Conservation (phyloP, 1,140 invertebrate species). For the Drosophila sproati region DNA sequence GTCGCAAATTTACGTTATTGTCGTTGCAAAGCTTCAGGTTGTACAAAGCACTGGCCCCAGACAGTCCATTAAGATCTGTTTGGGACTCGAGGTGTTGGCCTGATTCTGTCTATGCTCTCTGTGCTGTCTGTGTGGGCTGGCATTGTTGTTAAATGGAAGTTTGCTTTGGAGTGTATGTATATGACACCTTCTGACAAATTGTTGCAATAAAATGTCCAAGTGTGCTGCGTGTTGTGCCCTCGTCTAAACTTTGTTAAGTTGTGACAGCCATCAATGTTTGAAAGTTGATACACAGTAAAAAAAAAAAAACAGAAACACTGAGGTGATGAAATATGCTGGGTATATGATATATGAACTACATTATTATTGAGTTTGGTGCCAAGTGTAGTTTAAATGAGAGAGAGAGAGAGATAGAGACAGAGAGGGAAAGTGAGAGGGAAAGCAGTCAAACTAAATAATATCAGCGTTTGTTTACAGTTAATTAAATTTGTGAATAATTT, state of each 20-base stretch:
- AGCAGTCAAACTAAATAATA: too few species aligned
- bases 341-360: too few species aligned
- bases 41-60: constrained; percentile 11
- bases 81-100: background rate
- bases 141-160: constrained; percentile 42
- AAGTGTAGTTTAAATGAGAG: too few species aligned
- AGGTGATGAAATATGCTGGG: too few species aligned
- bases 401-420: too few species aligned
- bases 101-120: background rate
- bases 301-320: background rate
- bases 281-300: background rate
- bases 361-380: too few species aligned
- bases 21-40: constrained; percentile 6
- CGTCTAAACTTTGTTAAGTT: constrained; percentile 1
- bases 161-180: constrained; percentile 30
- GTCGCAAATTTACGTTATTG: constrained; percentile 37
- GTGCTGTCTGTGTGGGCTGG: background rate
- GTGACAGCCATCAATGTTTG: background rate
- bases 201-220: constrained; percentile 52
- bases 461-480: too few species aligned
- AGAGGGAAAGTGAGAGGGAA: too few species aligned
- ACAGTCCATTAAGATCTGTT: constrained; percentile 23
- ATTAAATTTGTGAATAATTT: too few species aligned
- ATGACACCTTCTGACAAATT: constrained; percentile 50
- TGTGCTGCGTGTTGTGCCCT: constrained; percentile 31